Base-by-base conservation (phyloP, 2,797 vertebrate species). In the Zalophus californianus region DNA sequence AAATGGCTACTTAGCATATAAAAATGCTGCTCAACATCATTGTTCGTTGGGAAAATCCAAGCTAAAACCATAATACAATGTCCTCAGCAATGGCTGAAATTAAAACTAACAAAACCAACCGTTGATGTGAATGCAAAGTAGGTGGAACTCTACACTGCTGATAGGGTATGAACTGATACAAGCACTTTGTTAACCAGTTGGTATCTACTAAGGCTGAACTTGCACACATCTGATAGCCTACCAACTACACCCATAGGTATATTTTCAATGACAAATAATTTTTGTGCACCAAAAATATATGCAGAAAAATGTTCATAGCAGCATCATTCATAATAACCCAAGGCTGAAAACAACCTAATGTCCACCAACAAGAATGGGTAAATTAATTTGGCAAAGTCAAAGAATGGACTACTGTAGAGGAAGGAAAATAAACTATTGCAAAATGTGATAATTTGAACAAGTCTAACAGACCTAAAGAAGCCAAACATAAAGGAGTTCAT, bases 381-480 rank as follows among this genome's bases (percentile, higher is more conserved):
- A 62, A 60, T 80, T 78, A 86, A 78, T 20, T 62, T 73, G 56
- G 6, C 72, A 41, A 94, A 94, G n/a, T 82, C n/a, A 82, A 82
- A 70, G 54, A 73, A 62, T 44, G 66, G n/a, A 73, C 70, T 60
- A 72, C 41, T 50, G 32, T 16, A 80, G 72, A 58, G 29, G 0
- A 48, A 86, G 68, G 38, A 86, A 93, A 78, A 93, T 68, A 93
- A 78, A 80, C 64, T 25, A 13, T 72, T 85, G 27, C 70, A 75
- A 85, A 92, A 64, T 64, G 68, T 84, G 80, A 18, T 18, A 52
- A 27, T 32, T 50, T 91, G 52, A 72, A 56, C 58, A 38, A 68
- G 35, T 56, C 48, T 56, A 68, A 23, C 52, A 87, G 20, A 60
- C 32, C 16, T 72, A 70, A 87, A 86, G 35, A 77, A 54, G 50